These are phyloP conservation scores for Liodrosophila aerea DNA, from an alignment of 2,888 invertebrate species.

Conservation along the genomic window DNA sequence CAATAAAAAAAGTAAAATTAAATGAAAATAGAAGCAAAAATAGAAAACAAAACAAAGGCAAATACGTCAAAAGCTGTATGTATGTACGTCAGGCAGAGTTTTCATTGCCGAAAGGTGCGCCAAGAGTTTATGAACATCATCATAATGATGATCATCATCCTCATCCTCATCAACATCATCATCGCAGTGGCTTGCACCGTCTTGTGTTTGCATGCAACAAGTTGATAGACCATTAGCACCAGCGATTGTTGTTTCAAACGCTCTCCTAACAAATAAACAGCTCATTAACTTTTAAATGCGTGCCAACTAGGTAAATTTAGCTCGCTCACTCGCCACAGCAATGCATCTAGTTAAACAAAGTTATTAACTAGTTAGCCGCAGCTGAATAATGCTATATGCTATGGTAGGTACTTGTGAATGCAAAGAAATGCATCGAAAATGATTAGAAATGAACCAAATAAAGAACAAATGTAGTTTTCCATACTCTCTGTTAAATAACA, in stretches of 20 bases:
- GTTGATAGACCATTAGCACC: slow-evolving; percentile 8
- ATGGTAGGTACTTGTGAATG: no score
- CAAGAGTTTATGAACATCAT: slow-evolving; percentile 22
- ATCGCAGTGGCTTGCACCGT: neutral
- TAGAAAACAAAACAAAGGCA: slow-evolving; percentile 58
- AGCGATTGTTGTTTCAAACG: no score
- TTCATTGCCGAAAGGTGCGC: slow-evolving; percentile 40
- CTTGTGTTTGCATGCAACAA: slow-evolving; percentile 16
- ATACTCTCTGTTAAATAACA: no score
- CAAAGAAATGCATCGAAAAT: no score
- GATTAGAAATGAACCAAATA: no score
- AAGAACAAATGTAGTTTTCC: no score
- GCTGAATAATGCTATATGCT: no score
- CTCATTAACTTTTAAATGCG: neutral
- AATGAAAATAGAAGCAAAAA: slow-evolving; percentile 59
- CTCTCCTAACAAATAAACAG: slow-evolving; percentile 3
- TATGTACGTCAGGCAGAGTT: slow-evolving; percentile 19
- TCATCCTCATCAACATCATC: slow-evolving; percentile 9
- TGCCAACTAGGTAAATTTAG: neutral
- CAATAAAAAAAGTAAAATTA: slow-evolving; percentile 49
- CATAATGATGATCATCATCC: slow-evolving; percentile 12
- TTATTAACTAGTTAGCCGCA: no score
- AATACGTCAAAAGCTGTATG: slow-evolving; percentile 61
- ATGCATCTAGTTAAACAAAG: no score
- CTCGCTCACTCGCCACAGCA: no score